These are phyloP conservation scores for Drosophila grimshawi DNA, from an alignment of 1,140 invertebrate genomes.

Conservation along the genomic window DNA sequence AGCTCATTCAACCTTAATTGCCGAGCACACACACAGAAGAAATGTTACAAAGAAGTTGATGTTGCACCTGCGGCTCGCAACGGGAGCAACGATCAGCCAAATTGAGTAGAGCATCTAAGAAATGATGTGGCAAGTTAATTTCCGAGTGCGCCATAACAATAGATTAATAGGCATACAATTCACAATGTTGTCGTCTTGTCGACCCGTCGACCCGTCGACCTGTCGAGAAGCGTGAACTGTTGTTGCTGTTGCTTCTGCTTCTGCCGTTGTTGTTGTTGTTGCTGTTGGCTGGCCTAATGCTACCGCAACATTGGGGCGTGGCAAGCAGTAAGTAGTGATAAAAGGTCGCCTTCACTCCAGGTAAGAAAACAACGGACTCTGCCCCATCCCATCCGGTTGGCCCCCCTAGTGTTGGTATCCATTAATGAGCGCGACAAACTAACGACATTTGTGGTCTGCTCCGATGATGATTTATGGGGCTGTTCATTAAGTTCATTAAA, in stretches of 20 bases:
- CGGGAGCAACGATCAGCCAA: slow-evolving; percentile 21
- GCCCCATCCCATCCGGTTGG: neutral
- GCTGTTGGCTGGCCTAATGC: slow-evolving; percentile 15
- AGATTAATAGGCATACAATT: slow-evolving; percentile 60
- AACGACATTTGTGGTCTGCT: slow-evolving; percentile 62
- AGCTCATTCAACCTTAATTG: no score
- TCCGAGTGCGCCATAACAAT: slow-evolving; percentile 60
- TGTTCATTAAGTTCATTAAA: slow-evolving; percentile 79
- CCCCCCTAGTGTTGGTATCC: slow-evolving; percentile 21
- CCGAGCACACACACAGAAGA: no score
- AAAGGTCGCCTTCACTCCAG: neutral
- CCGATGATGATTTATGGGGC: slow-evolving; percentile 71
- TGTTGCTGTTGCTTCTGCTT: no score
- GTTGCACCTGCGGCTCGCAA: slow-evolving; percentile 35
- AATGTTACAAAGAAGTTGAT: neutral
- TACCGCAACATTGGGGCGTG: slow-evolving; percentile 42
- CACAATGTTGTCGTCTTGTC: slow-evolving; percentile 39
- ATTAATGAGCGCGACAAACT: slow-evolving; percentile 78
- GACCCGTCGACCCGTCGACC: slow-evolving; percentile 1
- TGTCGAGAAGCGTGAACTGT: slow-evolving; percentile 45
- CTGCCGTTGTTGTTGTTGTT: no score
- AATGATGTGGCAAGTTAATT: slow-evolving; percentile 79
- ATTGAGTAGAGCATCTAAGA: slow-evolving; percentile 34
- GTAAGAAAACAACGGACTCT: neutral
- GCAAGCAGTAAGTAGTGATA: neutral